Evolutionary conservation across 2,888 invertebrate genomes (phyloP), one percentile per base, ranked within the genome.

Genomic region (Lasioglossum malachurum): DNA sequence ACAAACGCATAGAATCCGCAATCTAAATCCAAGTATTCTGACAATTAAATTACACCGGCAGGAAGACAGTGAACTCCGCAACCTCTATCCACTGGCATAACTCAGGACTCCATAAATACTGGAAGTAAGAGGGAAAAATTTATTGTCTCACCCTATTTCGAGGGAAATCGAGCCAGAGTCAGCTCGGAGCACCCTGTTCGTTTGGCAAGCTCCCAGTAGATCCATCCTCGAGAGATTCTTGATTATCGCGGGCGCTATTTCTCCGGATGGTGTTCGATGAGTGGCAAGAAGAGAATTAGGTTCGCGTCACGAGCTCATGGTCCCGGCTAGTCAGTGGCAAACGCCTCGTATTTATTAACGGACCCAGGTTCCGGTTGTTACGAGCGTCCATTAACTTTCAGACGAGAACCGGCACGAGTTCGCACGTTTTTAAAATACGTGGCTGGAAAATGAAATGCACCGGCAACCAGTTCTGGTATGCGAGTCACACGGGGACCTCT

Each of bases 381-480:
- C 73, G 78, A 31, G 78, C 67, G 67, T 38, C 67, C 10, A 78
- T 82, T 78, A 78, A 74, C 82, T 74, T 41, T 74, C 60, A 74
- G 78, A 78, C 78, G 75, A 82, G 57, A 57, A 53, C 19, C 67
- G 35, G 35, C 23, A 14, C 74, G 78, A 38, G 69, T 35, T 41
- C 46, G 67, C 27, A 53, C 75, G 83, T 78, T 78, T 69, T 69
- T 46, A 41, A 75, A 75, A 78, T 78, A 83, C 83, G 83, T 83
- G 83, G 67, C 8, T 75, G 75, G 78, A 75, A 44, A 83, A 83
- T 78, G 69, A 75, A 83, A 31, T 23, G 41, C 19, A 19, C 44
- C 2, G 31, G 1, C n/a, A 7, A 16, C 27, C 19, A 10, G 49
- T 57, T 46, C 31, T 1, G 49, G n/a, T 49, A 75, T 80, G 75